Evolutionary conservation across 2,113 vertebrate species (phyloP).

Genomic region (Microtus ochrogaster): DNA sequence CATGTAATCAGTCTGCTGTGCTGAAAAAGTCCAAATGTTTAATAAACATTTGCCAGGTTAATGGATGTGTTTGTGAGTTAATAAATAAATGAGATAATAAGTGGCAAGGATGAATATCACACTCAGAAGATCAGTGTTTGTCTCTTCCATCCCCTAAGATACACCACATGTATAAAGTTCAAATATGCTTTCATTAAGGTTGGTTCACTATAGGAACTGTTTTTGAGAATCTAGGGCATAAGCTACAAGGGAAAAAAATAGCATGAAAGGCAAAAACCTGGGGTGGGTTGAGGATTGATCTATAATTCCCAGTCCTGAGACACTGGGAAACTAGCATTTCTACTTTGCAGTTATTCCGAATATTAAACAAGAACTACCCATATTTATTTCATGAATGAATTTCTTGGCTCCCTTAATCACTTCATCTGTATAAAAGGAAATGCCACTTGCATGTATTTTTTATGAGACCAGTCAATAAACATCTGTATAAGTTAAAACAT

Average conservation of each 20-base stretch:
- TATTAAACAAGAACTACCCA: not conserved
- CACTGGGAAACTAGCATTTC: slow-evolving; percentile 13
- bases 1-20: not conserved
- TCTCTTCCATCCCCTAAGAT: not conserved
- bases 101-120: not conserved
- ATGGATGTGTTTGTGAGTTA: not conserved
- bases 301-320: not conserved
- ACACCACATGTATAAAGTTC: not conserved
- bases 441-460: not conserved
- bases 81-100: slow-evolving; percentile 10
- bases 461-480: not conserved
- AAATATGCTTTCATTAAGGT: not conserved
- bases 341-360: not conserved
- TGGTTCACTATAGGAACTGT: not conserved
- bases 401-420: not conserved
- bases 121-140: not conserved
- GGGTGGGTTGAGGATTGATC: not conserved
- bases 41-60: not conserved
- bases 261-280: not conserved
- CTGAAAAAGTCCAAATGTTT: not conserved
- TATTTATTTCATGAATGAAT: slow-evolving; percentile 32
- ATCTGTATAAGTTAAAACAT: slow-evolving; percentile 4
- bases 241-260: not conserved
- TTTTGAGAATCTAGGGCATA: not conserved
- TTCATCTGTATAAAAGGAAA: slow-evolving; percentile 15